Evolutionary conservation across 2,888 invertebrate genomes (phyloP), one percentile per base, ranked within the genome.

Genomic region (Pegoplata infirma): DNA sequence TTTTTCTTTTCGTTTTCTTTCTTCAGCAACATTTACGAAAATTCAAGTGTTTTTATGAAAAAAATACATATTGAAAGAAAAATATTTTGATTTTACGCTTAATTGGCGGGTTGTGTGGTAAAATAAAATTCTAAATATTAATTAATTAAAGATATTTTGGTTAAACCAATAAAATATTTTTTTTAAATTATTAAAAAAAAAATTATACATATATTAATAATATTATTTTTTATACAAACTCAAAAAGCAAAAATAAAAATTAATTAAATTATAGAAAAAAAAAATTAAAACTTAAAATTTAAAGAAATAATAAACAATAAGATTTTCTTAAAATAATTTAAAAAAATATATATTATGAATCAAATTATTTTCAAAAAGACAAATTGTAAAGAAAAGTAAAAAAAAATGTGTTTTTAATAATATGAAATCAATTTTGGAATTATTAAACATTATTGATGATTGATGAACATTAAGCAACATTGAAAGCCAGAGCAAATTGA

Each of bases 51-150:
- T 47, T n/a, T n/a, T n/a, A n/a, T 7, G 17, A 46, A 10, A 16
- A 61, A 55, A 76, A 66, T 28, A 56, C 14, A 36, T 16, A 44
- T 51, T n/a, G n/a, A 58, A 51, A 75, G 56, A 47, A 53, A 69
- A 58, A 69, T 76, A 81, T 77, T 76, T 79, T 79, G 74, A 74
- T 79, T 79, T 79, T 55, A 79, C 78, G 74, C 74, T 79, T 79
- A 79, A 79, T 79, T 79, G 78, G 78, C 78, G 78, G 78, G 78
- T 79, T 79, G 69, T 74, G 59, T 80, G 68, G 53, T 66, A 74
- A 69, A 76, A 72, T 74, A 74, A 75, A 74, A 74, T 46, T 71
- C 74, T 75, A 75, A 68, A 66, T 58, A 59, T 40, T 59, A 68
- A 55, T 67, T 67, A 63, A 73, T 63, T 64, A 76, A 75, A 75